Evolutionary conservation across 2,113 vertebrate species (phyloP).

Genomic region (Centropus bengalensis): DNA sequence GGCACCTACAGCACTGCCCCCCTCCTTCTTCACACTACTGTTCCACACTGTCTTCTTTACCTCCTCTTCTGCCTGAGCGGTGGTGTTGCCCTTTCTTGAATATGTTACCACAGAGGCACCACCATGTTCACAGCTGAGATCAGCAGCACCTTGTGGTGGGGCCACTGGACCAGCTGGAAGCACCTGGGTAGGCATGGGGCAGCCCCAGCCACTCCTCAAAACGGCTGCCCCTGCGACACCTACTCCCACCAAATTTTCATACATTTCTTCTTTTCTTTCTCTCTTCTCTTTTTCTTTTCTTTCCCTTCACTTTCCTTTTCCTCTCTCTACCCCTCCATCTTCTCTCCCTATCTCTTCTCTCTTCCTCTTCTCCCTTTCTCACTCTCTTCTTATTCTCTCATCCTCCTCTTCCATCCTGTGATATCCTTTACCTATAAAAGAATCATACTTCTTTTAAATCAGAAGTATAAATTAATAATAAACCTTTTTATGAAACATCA

Average conservation of each 20-base stretch:
- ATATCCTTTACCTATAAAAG: neutral
- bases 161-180: neutral
- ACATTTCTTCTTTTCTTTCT: neutral
- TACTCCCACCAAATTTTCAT: neutral
- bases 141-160: neutral
- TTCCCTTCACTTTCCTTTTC: neutral
- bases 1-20: neutral
- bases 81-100: neutral
- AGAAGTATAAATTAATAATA: neutral
- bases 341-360: neutral
- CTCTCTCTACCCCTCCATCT: neutral
- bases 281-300: neutral
- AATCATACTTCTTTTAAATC: neutral
- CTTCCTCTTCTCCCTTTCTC: neutral
- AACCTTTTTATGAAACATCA: neutral
- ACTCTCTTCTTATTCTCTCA: neutral
- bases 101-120: neutral
- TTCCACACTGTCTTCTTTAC: neutral
- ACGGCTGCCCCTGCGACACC: neutral
- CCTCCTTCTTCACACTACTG: neutral
- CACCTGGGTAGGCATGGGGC: accelerated
- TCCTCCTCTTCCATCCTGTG: neutral
- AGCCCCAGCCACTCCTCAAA: neutral
- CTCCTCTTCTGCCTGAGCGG: neutral
- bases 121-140: neutral